These are phyloP conservation scores for Rhimphoctona megacephalus DNA, from an alignment of 2,888 invertebrate species.

Conservation along the genomic window DNA sequence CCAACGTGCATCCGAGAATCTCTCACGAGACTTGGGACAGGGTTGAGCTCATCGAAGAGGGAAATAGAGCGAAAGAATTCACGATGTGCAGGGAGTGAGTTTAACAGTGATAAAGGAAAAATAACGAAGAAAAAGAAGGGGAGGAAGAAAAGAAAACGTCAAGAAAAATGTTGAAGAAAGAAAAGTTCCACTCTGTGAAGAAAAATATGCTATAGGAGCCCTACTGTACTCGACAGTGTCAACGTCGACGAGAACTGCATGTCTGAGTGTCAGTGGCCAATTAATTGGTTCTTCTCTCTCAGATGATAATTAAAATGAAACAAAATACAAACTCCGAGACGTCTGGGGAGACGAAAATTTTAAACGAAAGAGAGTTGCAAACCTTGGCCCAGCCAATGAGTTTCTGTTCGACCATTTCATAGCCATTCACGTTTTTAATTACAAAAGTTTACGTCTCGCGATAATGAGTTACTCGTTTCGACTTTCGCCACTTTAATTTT, in stretches of 20 bases:
- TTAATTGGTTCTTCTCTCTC: slow-evolving; percentile 60
- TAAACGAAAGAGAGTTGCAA: slow-evolving; percentile 7
- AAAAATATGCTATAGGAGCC: slow-evolving; percentile 17
- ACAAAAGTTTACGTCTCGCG: slow-evolving; percentile 38
- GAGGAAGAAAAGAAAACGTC: background rate
- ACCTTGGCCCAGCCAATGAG: background rate
- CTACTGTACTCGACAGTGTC: slow-evolving; percentile 35
- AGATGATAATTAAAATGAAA: slow-evolving; percentile 56
- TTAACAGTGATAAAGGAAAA: background rate
- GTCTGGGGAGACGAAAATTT: slow-evolving; percentile 19
- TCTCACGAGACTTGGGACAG: slow-evolving; percentile 59
- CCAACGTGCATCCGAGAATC: slow-evolving; percentile 61
- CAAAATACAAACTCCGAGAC: slow-evolving; percentile 19
- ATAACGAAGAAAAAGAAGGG: background rate
- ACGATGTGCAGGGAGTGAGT: slow-evolving; percentile 25
- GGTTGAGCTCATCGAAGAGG: slow-evolving; percentile 57
- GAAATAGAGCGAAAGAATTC: slow-evolving; percentile 63
- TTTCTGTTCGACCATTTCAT: slow-evolving; percentile 46
- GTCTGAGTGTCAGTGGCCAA: slow-evolving; percentile 62
- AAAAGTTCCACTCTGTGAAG: slow-evolving; percentile 49
- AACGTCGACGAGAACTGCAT: slow-evolving; percentile 47
- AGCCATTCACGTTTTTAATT: slow-evolving; percentile 43
- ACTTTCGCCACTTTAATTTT: slow-evolving; percentile 25
- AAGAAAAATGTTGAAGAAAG: slow-evolving; percentile 42
- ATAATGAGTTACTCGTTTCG: slow-evolving; percentile 27